phyloP scores from a whole-genome alignment of 1,140 invertebrate species.

The Pogonomyrmex barbatus region DNA sequence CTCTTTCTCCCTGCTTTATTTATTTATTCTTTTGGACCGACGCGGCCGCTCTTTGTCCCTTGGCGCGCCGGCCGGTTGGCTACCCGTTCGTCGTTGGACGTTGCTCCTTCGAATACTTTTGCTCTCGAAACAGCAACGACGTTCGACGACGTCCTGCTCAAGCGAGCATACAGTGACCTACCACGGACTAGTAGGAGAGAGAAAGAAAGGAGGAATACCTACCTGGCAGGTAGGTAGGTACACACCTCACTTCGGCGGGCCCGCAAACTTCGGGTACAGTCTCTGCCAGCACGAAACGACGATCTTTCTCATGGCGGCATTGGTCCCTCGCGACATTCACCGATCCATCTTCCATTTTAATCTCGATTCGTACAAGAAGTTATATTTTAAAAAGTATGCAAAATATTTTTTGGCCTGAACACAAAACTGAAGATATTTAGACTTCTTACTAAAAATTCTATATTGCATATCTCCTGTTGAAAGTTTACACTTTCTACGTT shows the following conservation, averaged over 20 bases:
- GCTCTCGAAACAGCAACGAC: constrained; percentile 80
- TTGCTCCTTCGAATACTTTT: constrained; percentile 77
- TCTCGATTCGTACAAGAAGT: neutral
- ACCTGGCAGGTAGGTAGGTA: constrained; percentile 74
- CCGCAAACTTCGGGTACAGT: constrained; percentile 83
- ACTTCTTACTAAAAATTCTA: neutral
- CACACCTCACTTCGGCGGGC: constrained; percentile 80
- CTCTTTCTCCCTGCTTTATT: constrained; percentile 74
- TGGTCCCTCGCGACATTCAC: constrained; percentile 4
- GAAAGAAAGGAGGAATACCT: constrained; percentile 71
- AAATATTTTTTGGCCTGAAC: neutral
- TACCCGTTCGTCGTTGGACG: constrained; percentile 69
- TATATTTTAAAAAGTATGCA: neutral
- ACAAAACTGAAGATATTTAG: neutral
- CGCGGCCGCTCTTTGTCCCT: constrained; percentile 83
- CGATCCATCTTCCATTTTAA: neutral
- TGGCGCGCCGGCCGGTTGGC: constrained; percentile 74
- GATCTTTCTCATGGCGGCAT: constrained; percentile 17
- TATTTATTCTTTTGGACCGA: constrained; percentile 83
- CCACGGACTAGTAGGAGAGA: constrained; percentile 31
- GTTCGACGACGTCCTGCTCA: constrained; percentile 76
- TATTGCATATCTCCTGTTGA: neutral
- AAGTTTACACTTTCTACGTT: neutral
- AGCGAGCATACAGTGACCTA: constrained; percentile 43
- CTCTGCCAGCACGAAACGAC: constrained; percentile 55